Evolutionary conservation across 1,140 invertebrate species (phyloP), one percentile per base, ranked within the genome.

Genomic region (Leptinotarsa lineolata): DNA sequence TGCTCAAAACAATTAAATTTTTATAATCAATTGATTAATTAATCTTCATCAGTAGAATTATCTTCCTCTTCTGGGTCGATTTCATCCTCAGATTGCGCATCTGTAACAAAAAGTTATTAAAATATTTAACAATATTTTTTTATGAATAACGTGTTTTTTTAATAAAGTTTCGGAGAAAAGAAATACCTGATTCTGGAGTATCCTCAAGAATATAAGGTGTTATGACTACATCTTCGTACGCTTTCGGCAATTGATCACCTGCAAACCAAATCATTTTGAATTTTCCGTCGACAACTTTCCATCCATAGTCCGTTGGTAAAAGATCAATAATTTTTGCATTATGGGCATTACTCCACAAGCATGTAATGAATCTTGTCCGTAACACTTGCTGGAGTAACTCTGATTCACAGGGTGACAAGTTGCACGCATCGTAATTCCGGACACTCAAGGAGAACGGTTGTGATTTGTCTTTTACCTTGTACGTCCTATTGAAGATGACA

Each of bases 261-360:
- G 68, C 73, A 77, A 81, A 81, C 78, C 80, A 81, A 68, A 65
- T 75, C 71, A 81, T 79, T 67, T 79, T 70, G 21, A 76, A 80
- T 70, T 77, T 80, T 59, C 70, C 79, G 45, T 80, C 75, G n/a
- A 79, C 74, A 76, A 74, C 67, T 81, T 74, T 77, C 77, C 78
- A 81, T 68, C 77, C 78, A 74, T 71, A 77, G 60, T 81, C 72
- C 24, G 61, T 71, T 60, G 68, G 63, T 58, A 24, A 65, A 44
- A 78, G 59, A 39, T 65, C 70, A 65, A 2, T 66, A 60, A 58
- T 46, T 39, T 68, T 54, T 48, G 66, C n/a, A 63, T 69, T 61
- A 65, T 65, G 63, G 63, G 4, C 63, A 65, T 65, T 65, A 65
- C 63, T 30, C 24, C 63, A 65, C 30, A 65, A 65, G 63, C 63